Evolutionary conservation across 2,888 invertebrate species (phyloP), one percentile per base, ranked within the genome.

Genomic region (Ophion costatus): DNA sequence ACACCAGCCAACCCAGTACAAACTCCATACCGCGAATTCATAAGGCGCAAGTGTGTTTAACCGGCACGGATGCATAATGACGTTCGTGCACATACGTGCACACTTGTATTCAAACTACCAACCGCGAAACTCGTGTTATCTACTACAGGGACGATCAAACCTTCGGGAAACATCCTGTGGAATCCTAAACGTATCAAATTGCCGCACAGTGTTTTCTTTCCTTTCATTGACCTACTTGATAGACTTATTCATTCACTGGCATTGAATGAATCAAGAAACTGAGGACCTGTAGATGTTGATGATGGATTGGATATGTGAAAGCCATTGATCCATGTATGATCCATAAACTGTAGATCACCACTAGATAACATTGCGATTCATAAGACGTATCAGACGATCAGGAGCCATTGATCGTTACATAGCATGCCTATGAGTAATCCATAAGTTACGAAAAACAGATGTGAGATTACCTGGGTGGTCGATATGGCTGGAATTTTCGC

Each of bases 1-100:
- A 57, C 42, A 78, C 51, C 61, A 70, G 59, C 70, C 57, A 71
- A n/a, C 56, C 64, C 22, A 38, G 29, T 56, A 33, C 57, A 51
- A 64, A 33, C 71, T 71, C 29, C 29, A 56, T 80, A 57, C 57
- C n/a, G n/a, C 69, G 51, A 42, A 45, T 76, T 76, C 79, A 74
- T 59, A 59, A 76, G 57, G 29, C 57, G 70, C 70, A 38, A 64
- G 79, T 83, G 79, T 70, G 24, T 64, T 63, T 63, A 76, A 79
- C 22, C 17, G 17, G 61, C 9, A 33, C 20, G 38, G 20, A 14
- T 42, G 14, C 38, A 38, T 71, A 71, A 17, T 9, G 29, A 11
- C n/a, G 38, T 24, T 67, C 22, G 69, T 51, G 51, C 33, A 51
- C 56, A n/a, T 17, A n/a, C 29, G 70, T 51, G 29, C 51, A 29